A percentile compares a stretch with the other conserved stretches of the same genome.
phyloP scores from a whole-genome alignment of 2,797 vertebrate genomes.

The Malacoraja senta region DNA sequence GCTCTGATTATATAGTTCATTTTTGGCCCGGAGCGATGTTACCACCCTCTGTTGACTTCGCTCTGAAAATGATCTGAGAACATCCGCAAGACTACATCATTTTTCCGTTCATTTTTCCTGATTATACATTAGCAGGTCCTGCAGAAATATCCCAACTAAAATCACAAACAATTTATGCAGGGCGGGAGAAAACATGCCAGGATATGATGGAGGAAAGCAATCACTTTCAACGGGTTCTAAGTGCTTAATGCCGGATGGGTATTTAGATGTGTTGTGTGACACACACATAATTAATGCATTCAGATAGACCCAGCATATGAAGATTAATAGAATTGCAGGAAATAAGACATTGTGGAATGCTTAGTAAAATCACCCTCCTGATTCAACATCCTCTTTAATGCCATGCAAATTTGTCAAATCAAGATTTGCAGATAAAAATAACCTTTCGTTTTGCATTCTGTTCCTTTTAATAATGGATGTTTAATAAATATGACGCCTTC shows the following conservation, averaged over 20 bases:
- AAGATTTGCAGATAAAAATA: not conserved
- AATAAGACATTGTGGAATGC: not conserved
- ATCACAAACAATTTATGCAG: not conserved
- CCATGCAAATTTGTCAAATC: not conserved
- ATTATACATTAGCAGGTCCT: not conserved
- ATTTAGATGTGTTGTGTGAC: not conserved
- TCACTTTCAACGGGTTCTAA: not conserved
- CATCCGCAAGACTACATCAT: not conserved
- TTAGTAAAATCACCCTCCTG: not conserved
- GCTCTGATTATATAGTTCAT: not conserved
- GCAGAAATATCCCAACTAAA: not conserved
- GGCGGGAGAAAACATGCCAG: not conserved
- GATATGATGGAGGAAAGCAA: slow-evolving; percentile 7
- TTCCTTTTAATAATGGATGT: not conserved
- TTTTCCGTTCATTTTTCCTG: not conserved
- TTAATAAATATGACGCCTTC: not conserved
- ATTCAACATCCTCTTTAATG: not conserved
- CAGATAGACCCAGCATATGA: not conserved
- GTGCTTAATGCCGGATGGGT: not conserved
- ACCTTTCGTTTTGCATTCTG: not conserved
- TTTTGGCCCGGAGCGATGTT: not conserved
- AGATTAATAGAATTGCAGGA: not conserved
- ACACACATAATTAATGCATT: not conserved
- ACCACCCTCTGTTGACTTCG: not conserved
- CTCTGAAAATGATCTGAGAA: not conserved